Conservation (phyloP, 2,113 vertebrate species). For the Oryzias curvinotus region DNA sequence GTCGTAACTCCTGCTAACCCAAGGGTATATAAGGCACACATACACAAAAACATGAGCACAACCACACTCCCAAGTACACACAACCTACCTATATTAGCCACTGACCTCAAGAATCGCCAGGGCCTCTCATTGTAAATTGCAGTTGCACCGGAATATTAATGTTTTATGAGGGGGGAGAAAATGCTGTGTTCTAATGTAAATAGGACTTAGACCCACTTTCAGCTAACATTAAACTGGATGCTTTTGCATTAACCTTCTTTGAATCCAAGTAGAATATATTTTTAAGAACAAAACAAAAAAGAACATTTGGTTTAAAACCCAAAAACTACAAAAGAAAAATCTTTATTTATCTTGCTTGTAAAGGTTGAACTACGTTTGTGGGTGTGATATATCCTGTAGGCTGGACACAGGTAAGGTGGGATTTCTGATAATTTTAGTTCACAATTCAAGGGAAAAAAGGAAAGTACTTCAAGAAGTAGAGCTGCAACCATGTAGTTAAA, state of each 20-base stretch:
- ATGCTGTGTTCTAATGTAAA: slow-evolving; percentile 12
- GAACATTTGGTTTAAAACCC: neutral
- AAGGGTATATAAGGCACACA: slow-evolving; percentile 65
- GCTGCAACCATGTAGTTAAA: no score
- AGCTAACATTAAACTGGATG: neutral
- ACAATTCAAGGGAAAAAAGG: no score
- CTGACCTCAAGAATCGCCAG: slow-evolving; percentile 58
- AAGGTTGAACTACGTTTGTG: neutral
- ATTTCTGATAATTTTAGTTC: neutral
- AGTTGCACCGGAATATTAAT: slow-evolving; percentile 49
- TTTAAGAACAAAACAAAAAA: neutral
- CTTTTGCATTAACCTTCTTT: neutral
- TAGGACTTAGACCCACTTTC: neutral
- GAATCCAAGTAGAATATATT: neutral
- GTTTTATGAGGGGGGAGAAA: slow-evolving; percentile 48
- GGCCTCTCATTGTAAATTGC: slow-evolving; percentile 53
- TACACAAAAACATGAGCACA: slow-evolving; percentile 40
- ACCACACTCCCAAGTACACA: slow-evolving; percentile 38
- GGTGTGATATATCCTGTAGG: neutral
- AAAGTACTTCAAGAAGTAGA: no score
- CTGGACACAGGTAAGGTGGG: neutral
- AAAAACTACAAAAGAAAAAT: neutral
- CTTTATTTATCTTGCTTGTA: neutral
- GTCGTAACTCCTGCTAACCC: slow-evolving; percentile 74
- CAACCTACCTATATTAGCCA: slow-evolving; percentile 53